Evolutionary conservation across 2,888 invertebrate genomes (phyloP).

Genomic region (Hemaris fuciformis): DNA sequence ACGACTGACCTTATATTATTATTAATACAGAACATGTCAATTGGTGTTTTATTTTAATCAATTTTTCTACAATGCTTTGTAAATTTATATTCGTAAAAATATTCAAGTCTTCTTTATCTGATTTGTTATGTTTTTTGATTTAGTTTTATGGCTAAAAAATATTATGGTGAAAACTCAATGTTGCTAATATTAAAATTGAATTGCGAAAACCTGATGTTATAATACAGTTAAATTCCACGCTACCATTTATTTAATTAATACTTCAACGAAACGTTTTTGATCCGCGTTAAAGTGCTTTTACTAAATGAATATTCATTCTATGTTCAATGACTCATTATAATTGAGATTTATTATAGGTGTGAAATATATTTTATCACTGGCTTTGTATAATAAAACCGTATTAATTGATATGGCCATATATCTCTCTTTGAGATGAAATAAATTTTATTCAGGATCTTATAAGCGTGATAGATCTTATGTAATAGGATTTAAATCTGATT

Average conservation of each 20-base stretch:
- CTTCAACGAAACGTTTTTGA: slow-evolving; percentile 18
- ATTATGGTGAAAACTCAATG: slow-evolving; percentile 21
- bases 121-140: not conserved
- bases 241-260: slow-evolving; percentile 62
- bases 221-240: slow-evolving; percentile 31
- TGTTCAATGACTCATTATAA: slow-evolving; percentile 1
- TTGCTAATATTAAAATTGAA: slow-evolving; percentile 43
- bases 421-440: too few species aligned
- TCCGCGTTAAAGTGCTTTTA: not conserved
- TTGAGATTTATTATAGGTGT: slow-evolving; percentile 37
- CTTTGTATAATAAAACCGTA: not conserved
- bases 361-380: not conserved
- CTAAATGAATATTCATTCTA: slow-evolving; percentile 46
- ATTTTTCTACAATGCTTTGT: too few species aligned
- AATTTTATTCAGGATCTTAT: too few species aligned
- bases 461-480: too few species aligned
- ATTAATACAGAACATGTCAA: too few species aligned
- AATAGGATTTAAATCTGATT: too few species aligned
- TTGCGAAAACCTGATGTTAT: slow-evolving; percentile 17
- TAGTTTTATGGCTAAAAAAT: not conserved
- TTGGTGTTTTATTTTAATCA: too few species aligned
- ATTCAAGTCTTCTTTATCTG: too few species aligned
- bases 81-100: too few species aligned
- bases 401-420: too few species aligned
- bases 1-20: too few species aligned